phyloP scores from a whole-genome alignment of 2,888 invertebrate species.

The Caenorhabditis sp. region DNA sequence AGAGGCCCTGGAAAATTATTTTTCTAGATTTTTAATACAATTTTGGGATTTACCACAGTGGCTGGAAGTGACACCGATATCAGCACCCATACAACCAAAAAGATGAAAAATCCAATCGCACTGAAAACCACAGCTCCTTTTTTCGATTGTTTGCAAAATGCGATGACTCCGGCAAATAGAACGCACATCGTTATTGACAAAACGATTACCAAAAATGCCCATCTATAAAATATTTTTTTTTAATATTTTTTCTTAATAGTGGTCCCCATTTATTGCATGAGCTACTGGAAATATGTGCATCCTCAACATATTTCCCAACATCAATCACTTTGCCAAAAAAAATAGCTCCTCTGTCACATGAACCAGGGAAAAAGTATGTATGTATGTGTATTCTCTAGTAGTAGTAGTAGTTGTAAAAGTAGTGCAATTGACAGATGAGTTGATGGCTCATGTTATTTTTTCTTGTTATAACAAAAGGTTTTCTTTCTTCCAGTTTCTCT shows the following conservation, averaged over 20 bases:
- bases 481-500: background rate
- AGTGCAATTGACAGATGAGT: background rate
- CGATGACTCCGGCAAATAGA: slow-evolving; percentile 67
- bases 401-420: background rate
- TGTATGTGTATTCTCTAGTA: background rate
- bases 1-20: slow-evolving; percentile 44
- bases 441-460: background rate
- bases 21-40: background rate
- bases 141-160: slow-evolving; percentile 67
- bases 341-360: background rate
- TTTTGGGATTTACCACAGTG: slow-evolving; percentile 47
- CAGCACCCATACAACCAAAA: slow-evolving; percentile 63
- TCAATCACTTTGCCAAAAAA: background rate
- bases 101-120: slow-evolving; percentile 67
- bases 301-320: background rate
- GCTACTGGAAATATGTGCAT: background rate
- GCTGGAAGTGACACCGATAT: slow-evolving; percentile 60
- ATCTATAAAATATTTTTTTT: slow-evolving; percentile 54
- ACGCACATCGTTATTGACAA: slow-evolving; percentile 64
- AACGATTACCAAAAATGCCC: slow-evolving; percentile 63
- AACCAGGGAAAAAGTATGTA: background rate
- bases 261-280: background rate
- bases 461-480: background rate
- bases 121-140: slow-evolving; percentile 68
- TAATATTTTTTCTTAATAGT: background rate